A percentile compares a stretch with the other conserved stretches of the same genome.
Evolutionary conservation across 2,797 vertebrate species (phyloP).

Genomic region (Telmatherina bonti): DNA sequence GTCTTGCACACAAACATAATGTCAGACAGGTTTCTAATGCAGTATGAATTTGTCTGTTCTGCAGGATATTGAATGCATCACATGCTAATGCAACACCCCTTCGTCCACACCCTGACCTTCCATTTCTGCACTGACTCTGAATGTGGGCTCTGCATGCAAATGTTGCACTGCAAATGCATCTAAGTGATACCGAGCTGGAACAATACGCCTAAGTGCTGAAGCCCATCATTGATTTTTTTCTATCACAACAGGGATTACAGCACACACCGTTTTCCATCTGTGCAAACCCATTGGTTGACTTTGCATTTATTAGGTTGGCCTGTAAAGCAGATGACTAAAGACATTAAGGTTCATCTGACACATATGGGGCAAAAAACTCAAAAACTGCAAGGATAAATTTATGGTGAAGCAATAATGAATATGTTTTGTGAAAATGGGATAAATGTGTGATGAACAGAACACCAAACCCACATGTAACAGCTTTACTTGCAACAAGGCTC

Average conservation of each 20-base stretch:
- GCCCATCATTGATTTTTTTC: slow-evolving; percentile 15
- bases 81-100: not conserved
- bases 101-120: not conserved
- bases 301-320: not conserved
- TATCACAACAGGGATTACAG: slow-evolving; percentile 5
- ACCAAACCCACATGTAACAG: not conserved
- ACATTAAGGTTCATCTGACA: not conserved
- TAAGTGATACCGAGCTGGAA: slow-evolving; percentile 9
- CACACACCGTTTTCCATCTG: not conserved
- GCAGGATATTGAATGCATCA: not conserved
- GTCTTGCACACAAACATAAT: not conserved
- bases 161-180: slow-evolving; percentile 14
- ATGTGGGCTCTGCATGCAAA: slow-evolving; percentile 1
- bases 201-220: slow-evolving; percentile 18
- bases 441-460: not conserved
- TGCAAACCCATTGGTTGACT: not conserved
- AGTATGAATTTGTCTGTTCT: slow-evolving; percentile 2
- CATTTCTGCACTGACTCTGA: not conserved
- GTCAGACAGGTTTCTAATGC: not conserved
- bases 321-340: not conserved
- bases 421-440: not conserved
- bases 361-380: not conserved
- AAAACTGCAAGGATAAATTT: not conserved
- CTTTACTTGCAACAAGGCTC: not conserved
- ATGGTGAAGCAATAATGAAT: not conserved